Evolutionary conservation across 2,797 vertebrate genomes (phyloP).

Genomic region (Cynopterus sphinx): DNA sequence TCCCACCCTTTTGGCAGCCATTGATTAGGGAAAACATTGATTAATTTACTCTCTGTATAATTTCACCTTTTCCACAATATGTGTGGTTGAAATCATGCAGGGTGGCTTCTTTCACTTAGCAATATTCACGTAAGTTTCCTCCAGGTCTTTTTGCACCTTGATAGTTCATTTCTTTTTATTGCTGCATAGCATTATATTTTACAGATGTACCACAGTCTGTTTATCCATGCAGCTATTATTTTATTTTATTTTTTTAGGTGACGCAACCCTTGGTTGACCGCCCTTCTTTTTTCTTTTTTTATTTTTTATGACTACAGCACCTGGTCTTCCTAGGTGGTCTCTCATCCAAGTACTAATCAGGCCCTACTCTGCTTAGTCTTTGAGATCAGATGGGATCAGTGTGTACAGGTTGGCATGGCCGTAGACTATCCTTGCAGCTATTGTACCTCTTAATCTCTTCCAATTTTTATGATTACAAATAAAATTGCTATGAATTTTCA

Average conservation of each 20-base stretch:
- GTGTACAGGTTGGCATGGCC: too few species aligned
- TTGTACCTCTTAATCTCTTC: not conserved
- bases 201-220: not conserved
- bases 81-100: not conserved
- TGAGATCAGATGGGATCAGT: too few species aligned
- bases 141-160: not conserved
- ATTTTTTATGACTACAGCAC: too few species aligned
- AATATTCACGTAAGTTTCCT: not conserved
- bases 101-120: not conserved
- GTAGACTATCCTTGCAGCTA: not conserved
- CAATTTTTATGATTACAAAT: not conserved
- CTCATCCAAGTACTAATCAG: too few species aligned
- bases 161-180: not conserved
- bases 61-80: not conserved
- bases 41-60: not conserved
- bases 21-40: not conserved
- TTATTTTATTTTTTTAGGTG: too few species aligned
- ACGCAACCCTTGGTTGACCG: too few species aligned
- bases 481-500: not conserved
- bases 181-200: not conserved
- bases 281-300: too few species aligned
- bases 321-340: too few species aligned
- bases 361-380: too few species aligned
- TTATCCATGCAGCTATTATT: not conserved
- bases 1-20: rapidly evolving